Percentiles rank a stretch among this genome's conserved stretches.
These are phyloP conservation scores for Temnothorax rugatulus DNA, from an alignment of 2,888 invertebrate genomes.

Conservation along the genomic window DNA sequence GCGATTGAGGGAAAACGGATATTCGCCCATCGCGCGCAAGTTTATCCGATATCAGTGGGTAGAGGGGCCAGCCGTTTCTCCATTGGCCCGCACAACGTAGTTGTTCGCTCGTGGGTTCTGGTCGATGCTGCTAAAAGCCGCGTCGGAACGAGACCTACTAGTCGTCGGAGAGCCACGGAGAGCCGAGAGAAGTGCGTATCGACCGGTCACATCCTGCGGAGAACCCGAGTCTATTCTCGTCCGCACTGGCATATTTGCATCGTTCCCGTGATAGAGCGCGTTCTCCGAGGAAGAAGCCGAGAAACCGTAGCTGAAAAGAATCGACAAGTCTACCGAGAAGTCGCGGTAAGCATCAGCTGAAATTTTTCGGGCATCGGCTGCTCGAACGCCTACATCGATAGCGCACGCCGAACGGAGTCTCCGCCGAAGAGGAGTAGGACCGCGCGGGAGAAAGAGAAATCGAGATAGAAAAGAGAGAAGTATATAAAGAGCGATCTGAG, in stretches of 20 bases:
- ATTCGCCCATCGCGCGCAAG: constrained; percentile 46
- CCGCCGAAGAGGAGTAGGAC: not conserved
- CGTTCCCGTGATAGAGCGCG: not conserved
- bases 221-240: not conserved
- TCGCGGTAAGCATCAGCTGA: not conserved
- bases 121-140: constrained; percentile 83
- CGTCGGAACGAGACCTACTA: constrained; percentile 72
- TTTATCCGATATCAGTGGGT: constrained; percentile 39
- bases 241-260: not conserved
- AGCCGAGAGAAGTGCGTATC: constrained; percentile 47
- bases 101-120: constrained; percentile 71
- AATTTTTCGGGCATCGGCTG: not conserved
- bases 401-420: not conserved
- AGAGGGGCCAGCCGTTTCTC: constrained; percentile 61
- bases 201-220: not conserved
- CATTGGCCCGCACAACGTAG: constrained; percentile 66
- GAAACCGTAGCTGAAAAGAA: not conserved
- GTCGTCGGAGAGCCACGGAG: constrained; percentile 64
- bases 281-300: not conserved
- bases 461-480: not conserved
- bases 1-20: not conserved
- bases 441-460: constrained; percentile 7
- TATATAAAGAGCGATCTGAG: not conserved
- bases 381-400: constrained; percentile 1
- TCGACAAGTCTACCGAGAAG: not conserved